phyloP scores from a whole-genome alignment of 2,113 vertebrate species.

The Emydura subglobosa region DNA sequence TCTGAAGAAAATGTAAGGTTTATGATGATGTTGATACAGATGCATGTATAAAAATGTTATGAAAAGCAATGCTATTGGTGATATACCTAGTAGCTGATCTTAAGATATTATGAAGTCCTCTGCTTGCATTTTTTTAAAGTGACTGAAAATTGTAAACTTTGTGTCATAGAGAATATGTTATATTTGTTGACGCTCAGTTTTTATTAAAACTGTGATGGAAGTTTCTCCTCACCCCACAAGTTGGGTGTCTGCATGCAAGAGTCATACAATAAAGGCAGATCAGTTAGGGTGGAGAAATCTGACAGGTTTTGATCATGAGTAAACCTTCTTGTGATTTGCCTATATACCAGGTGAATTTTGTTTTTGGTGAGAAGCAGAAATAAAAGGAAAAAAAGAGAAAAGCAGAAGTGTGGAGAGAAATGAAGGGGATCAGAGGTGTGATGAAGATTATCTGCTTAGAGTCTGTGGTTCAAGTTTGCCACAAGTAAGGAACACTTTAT shows the following conservation, averaged over 20 bases:
- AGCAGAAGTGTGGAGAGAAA: too few relatives aligned
- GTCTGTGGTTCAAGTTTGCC: background rate
- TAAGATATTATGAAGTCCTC: background rate
- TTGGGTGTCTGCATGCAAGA: background rate
- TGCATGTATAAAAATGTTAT: too few relatives aligned
- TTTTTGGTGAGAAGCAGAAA: background rate
- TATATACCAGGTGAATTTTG: background rate
- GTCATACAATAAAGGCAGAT: background rate
- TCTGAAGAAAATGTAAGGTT: fast-evolving
- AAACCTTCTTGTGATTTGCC: background rate
- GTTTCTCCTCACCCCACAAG: background rate
- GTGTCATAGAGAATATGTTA: background rate
- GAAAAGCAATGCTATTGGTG: background rate
- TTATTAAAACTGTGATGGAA: background rate
- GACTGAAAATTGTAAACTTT: background rate
- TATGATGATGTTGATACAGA: fast-evolving
- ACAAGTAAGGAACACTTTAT: background rate
- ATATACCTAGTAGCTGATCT: background rate
- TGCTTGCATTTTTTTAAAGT: background rate
- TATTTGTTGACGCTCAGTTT: background rate
- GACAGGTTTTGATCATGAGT: background rate
- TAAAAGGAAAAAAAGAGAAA: background rate
- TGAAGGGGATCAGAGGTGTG: fast-evolving
- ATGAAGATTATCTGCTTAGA: background rate
- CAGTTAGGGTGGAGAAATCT: background rate